A percentile compares a stretch with the other conserved stretches of the same genome.
Conservation (phyloP, 2,797 vertebrate species). For the Enteromius trimaculatus region DNA sequence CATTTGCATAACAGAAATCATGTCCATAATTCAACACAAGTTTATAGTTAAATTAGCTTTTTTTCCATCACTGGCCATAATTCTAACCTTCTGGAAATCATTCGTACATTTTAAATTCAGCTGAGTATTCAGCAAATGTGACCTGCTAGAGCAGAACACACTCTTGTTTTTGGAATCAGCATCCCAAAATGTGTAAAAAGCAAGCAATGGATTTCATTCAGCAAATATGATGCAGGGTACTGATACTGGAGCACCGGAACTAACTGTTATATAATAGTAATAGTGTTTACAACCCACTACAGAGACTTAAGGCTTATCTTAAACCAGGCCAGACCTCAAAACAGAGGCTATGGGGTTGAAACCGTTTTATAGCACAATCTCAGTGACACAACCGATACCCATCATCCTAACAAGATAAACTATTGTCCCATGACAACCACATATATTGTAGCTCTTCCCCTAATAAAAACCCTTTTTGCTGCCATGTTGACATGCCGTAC, state of each 20-base stretch:
- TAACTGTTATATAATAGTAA: constrained; percentile 16
- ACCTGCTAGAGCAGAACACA: background rate
- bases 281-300: constrained; percentile 52
- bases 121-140: background rate
- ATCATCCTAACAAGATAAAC: constrained; percentile 47
- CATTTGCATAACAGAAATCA: background rate
- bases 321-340: background rate
- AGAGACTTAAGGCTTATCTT: constrained; percentile 32
- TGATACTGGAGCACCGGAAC: background rate
- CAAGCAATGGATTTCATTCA: background rate
- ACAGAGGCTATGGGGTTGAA: constrained; percentile 20
- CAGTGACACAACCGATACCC: constrained; percentile 3
- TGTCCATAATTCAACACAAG: background rate
- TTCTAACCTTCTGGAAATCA: background rate
- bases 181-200: background rate
- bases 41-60: background rate
- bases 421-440: constrained; percentile 29
- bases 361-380: background rate
- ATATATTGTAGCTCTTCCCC: constrained; percentile 25
- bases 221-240: background rate
- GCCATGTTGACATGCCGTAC: constrained; percentile 26
- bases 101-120: background rate
- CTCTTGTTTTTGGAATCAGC: background rate
- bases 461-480: constrained; percentile 14
- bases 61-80: background rate